Evolutionary conservation across 2,797 vertebrate genomes (phyloP), one percentile per base, ranked within the genome.

Genomic region (Esox lucius): DNA sequence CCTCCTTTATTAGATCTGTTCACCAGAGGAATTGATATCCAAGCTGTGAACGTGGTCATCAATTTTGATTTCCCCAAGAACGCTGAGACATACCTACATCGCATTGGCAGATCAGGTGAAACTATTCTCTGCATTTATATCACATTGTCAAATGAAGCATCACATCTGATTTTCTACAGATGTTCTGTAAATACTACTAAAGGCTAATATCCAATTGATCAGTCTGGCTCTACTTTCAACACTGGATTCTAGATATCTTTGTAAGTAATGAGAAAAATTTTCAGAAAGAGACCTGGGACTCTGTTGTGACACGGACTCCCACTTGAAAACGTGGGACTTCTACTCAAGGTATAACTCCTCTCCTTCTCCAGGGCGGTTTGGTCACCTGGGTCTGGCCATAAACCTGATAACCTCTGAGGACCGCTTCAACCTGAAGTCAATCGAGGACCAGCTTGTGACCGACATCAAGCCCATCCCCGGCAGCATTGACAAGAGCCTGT

Each of bases 31-130:
- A 95, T 95, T 71, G 94, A 95, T 82, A 95, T 95, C 87, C 94
- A 95, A 87, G 94, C 94, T 0, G 94, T 95, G 80, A 95, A 95
- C 26, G 94, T 95, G 0, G 94, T 95, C 80, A 95, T 95, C 85
- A 95, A 95, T 88, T 95, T 95, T 22, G 94, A 95, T 85, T 95
- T 95, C 82, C 94, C 94, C 39, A 95, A 91, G 87, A 95, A 94
- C 7, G 94, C 94, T 0, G 94, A 95, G 84, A 95, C 94, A 1
- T 95, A 95, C 86, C 91, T 95, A 53, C 94, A 95, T 84, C 94
- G 94, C 56, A 95, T 95, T n/a, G 94, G 94, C 76, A 89, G 94
- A 92, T 95, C 94, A 90, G 94, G 94, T 94, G 53, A 59, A n/a
- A 59, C 53, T 7, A 16, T 53, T 19, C 49, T 17, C 49, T 53